phyloP scores from a whole-genome alignment of 1,140 invertebrate species.

The Paracyclopina nana region DNA sequence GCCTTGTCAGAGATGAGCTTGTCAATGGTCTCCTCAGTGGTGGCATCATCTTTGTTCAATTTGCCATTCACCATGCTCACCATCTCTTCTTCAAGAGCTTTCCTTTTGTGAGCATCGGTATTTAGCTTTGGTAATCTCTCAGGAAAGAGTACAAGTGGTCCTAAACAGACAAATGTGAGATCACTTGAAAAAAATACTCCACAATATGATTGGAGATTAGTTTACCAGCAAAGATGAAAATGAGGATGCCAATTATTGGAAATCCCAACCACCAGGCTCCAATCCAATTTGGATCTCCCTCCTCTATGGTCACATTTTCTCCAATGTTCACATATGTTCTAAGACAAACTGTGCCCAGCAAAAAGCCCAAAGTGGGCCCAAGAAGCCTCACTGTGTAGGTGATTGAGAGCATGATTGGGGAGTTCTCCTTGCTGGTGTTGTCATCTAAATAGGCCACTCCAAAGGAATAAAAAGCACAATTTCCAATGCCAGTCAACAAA shows the following conservation, averaged over 20 bases:
- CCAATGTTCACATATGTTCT: constrained; percentile 11
- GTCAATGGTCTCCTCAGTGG: too few relatives aligned
- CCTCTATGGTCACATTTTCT: constrained; percentile 8
- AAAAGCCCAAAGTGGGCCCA: constrained; percentile 4
- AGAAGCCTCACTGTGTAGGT: constrained; percentile 2
- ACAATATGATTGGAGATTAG: too few relatives aligned
- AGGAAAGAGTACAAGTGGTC: constrained; percentile 1
- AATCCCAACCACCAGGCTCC: constrained; percentile 23
- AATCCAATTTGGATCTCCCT: constrained; percentile 21
- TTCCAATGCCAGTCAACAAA: constrained; percentile 8
- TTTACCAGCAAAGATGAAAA: constrained; percentile 19
- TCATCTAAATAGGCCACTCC: constrained; percentile 16
- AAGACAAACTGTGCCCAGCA: constrained; percentile 7
- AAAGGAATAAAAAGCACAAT: constrained; percentile 10
- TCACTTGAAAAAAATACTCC: too few relatives aligned
- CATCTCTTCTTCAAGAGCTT: too few relatives aligned
- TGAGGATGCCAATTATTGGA: constrained; percentile 18
- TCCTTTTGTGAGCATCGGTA: background rate
- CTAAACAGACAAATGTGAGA: too few relatives aligned
- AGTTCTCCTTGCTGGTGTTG: constrained; percentile 14
- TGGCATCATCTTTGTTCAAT: too few relatives aligned
- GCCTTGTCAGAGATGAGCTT: too few relatives aligned
- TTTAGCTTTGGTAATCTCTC: background rate
- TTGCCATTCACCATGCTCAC: too few relatives aligned
- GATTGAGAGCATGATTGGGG: constrained; percentile 3